Evolutionary conservation across 2,113 vertebrate genomes (phyloP).

Genomic region (Poecile atricapillus): DNA sequence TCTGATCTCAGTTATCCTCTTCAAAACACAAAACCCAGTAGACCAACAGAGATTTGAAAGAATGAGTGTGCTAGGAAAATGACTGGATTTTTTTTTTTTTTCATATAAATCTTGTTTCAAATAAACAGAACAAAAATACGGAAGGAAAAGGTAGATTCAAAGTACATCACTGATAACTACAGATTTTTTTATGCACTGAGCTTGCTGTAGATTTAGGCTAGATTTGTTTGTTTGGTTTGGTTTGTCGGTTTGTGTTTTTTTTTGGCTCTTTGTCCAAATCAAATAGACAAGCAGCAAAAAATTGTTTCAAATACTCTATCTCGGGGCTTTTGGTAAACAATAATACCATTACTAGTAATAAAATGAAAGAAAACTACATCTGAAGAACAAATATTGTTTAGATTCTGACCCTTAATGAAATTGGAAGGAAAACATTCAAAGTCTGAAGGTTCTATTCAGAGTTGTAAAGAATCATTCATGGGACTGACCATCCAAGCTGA

Average conservation of each 20-base stretch:
- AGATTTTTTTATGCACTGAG: not conserved
- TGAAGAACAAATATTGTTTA: not conserved
- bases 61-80: not conserved
- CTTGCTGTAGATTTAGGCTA: not conserved
- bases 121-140: not conserved
- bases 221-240: not conserved
- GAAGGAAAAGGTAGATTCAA: not conserved
- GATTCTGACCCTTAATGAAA: not conserved
- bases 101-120: not conserved
- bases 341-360: not conserved
- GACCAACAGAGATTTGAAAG: not conserved
- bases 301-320: not conserved
- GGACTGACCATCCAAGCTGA: not conserved
- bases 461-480: not conserved
- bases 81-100: not conserved
- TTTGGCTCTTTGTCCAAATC: not conserved
- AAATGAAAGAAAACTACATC: not conserved
- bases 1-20: slow-evolving; percentile 1
- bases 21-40: not conserved
- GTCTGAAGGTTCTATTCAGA: not conserved
- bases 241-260: not conserved
- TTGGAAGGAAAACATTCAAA: not conserved
- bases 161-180: not conserved
- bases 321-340: not conserved
- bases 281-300: not conserved